Conservation (phyloP, 2,113 vertebrate genomes). For the Oplegnathus fasciatus region DNA sequence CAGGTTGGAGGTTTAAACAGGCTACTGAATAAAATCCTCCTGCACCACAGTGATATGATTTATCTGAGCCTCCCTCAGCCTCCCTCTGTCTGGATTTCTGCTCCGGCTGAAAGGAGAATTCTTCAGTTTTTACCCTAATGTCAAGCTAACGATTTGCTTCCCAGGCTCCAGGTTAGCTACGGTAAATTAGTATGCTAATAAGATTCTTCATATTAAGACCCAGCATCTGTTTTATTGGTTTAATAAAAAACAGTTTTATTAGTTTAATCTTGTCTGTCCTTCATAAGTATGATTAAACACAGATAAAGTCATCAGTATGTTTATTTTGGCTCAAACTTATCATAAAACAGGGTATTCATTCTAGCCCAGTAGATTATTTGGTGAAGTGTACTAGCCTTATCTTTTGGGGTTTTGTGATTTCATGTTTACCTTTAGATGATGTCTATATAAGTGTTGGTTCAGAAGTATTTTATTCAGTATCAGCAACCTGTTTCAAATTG, state of each 20-base stretch:
- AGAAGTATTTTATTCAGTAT: background rate
- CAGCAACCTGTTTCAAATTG: background rate
- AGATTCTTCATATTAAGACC: conserved; percentile 7
- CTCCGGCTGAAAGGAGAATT: background rate
- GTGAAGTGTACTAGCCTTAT: too few species aligned
- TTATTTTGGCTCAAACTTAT: background rate
- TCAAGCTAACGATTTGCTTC: background rate
- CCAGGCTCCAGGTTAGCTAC: background rate
- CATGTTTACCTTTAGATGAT: too few species aligned
- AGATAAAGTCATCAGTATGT: background rate
- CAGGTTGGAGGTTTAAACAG: background rate
- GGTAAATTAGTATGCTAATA: conserved; percentile 25
- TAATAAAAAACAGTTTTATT: conserved; percentile 31
- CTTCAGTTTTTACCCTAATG: background rate
- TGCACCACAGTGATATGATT: background rate
- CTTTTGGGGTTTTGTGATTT: too few species aligned
- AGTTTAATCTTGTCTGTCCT: conserved; percentile 3
- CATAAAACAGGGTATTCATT: too few species aligned
- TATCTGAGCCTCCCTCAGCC: background rate
- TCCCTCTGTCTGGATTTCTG: background rate
- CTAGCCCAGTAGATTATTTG: background rate
- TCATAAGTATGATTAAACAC: too few species aligned
- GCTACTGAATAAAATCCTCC: background rate
- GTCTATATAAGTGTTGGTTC: background rate
- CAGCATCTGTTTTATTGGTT: conserved; percentile 40